Base-by-base conservation (phyloP, 2,888 invertebrate species). In the Orchesellides sinensis region DNA sequence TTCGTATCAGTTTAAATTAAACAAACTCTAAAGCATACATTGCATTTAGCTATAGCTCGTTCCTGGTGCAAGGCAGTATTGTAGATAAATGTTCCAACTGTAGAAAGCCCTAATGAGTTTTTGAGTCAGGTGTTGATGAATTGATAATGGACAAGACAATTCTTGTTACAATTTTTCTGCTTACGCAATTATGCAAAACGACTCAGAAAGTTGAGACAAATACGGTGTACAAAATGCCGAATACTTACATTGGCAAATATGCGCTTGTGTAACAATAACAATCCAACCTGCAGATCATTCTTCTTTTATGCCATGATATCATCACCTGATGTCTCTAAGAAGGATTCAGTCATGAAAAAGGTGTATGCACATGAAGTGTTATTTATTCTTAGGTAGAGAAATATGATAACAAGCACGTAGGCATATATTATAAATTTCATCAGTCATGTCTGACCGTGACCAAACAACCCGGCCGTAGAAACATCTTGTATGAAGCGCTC, bases 371-470 rank as follows among this genome's bases (percentile, higher is more conserved):
- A 49, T 49, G n/a, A n/a, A n/a, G n/a, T 49, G 49, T 6, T 12
- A 25, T n/a, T n/a, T n/a, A n/a, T n/a, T n/a, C n/a, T 21, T 59
- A 72, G 40, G 59, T 59, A 59, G 59, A 23, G 61, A 25, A 27
- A 63, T 73, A 25, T 45, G 27, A 19, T 61, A 49, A 59, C 27
- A n/a, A 59, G 59, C 29, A 61, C 29, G 73, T 47, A 61, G 61
- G 49, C 49, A 61, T n/a, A 56, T 49, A 54, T 23, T 56, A 72
- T 73, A 73, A 73, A 73, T 73, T 73, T 52, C 65, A 56, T 61
- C n/a, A 65, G 65, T 65, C 74, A 65, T 25, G 35, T 65, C 40
- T 40, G 27, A 74, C 74, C 74, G 74, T 74, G 74, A 74, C 74
- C 65, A 74, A 63, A 63, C 45, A 65, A 52, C 65, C 74, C 65